phyloP scores from a whole-genome alignment of 2,888 invertebrate species.

The Drosophila siamana region DNA sequence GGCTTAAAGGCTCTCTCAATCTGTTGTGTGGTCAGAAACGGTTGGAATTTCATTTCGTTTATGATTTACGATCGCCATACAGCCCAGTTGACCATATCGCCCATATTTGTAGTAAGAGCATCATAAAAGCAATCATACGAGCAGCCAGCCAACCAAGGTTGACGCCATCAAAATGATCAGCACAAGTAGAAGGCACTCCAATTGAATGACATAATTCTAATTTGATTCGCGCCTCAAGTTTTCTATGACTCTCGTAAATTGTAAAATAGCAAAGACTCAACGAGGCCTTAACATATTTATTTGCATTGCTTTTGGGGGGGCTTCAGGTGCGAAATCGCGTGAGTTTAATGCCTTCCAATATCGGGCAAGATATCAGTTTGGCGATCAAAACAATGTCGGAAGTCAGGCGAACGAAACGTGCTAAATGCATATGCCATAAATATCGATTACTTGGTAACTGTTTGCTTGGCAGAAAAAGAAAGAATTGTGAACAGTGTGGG shows the following conservation, averaged over 20 bases:
- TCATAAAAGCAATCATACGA: conserved; percentile 23
- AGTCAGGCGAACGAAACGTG: conserved; percentile 51
- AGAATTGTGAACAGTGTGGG: not conserved
- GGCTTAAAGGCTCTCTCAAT: conserved; percentile 39
- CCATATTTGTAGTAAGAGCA: conserved; percentile 3
- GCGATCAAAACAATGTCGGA: not conserved
- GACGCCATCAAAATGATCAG: too few species aligned
- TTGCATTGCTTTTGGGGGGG: conserved; percentile 2
- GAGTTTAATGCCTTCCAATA: conserved; percentile 32
- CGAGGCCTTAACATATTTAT: not conserved
- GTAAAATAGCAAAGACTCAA: not conserved
- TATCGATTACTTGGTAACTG: conserved; percentile 5
- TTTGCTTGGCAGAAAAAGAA: not conserved
- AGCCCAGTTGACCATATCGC: conserved; percentile 19
- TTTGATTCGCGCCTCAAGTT: conserved; percentile 6
- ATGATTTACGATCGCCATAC: not conserved
- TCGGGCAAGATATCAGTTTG: conserved; percentile 30
- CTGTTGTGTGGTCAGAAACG: not conserved
- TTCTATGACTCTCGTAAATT: conserved; percentile 4
- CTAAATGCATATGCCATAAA: conserved; percentile 26
- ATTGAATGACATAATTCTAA: conserved; percentile 18
- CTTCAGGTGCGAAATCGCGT: conserved; percentile 8
- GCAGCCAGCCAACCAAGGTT: too few species aligned
- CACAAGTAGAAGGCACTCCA: conserved; percentile 14
- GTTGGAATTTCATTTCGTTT: not conserved